phyloP scores from a whole-genome alignment of 2,797 vertebrate species.

The Hippocampus kuda region DNA sequence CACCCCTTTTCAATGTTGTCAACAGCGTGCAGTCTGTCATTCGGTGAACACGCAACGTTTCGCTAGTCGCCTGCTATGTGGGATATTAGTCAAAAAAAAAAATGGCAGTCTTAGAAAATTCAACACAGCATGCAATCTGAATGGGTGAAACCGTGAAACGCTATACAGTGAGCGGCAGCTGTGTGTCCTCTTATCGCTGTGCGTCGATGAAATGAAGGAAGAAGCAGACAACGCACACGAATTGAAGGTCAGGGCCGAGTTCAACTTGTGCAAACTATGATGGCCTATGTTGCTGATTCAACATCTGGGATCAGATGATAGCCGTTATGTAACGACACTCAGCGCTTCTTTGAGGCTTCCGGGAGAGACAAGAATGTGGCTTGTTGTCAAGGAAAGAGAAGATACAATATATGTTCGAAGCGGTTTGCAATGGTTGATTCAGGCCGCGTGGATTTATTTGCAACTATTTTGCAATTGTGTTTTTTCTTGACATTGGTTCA shows the following conservation, averaged over 20 bases:
- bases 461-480: too few relatives aligned
- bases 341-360: neutral
- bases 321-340: neutral
- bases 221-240: neutral
- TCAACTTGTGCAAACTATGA: neutral
- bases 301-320: slow-evolving; percentile 2
- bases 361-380: neutral
- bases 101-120: neutral
- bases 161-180: neutral
- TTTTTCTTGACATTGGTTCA: too few relatives aligned
- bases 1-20: neutral
- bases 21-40: neutral
- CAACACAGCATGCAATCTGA: neutral
- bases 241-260: neutral
- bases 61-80: neutral
- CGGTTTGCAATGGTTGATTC: neutral
- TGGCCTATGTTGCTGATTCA: neutral
- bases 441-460: neutral
- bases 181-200: neutral
- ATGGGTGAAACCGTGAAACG: neutral
- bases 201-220: neutral
- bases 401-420: neutral
- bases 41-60: neutral
- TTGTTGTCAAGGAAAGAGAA: neutral
- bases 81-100: neutral